Conservation (phyloP, 2,888 invertebrate species). For the Linnaemya vulpina region DNA sequence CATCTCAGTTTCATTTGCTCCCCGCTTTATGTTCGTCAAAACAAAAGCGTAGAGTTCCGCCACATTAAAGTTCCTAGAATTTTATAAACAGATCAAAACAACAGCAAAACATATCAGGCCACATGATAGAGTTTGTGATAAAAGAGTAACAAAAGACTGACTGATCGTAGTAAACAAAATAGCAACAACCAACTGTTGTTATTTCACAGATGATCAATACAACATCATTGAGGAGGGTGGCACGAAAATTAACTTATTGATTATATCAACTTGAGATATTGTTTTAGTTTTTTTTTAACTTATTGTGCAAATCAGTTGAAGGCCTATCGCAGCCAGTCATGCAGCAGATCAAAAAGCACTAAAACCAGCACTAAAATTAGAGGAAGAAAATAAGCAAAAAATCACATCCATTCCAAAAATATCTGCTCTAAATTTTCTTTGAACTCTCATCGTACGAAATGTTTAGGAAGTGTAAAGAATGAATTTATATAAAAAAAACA, state of each 20-base stretch:
- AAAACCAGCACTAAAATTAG: too few relatives aligned
- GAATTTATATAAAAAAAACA: background rate
- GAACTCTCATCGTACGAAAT: slow-evolving; percentile 15
- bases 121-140: slow-evolving; percentile 15
- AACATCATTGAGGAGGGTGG: background rate
- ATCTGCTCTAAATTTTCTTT: background rate
- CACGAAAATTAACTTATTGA: background rate
- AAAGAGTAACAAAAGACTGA: background rate
- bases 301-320: too few relatives aligned
- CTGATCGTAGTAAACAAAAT: background rate
- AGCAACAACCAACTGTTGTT: slow-evolving; percentile 48
- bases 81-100: slow-evolving; percentile 46
- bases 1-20: slow-evolving; percentile 1
- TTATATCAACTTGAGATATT: too few relatives aligned
- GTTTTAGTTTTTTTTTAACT: too few relatives aligned
- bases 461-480: slow-evolving; percentile 15
- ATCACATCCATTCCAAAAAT: background rate
- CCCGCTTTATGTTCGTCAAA: slow-evolving; percentile 12
- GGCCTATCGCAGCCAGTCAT: too few relatives aligned
- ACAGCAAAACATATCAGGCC: slow-evolving; percentile 11
- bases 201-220: slow-evolving; percentile 15
- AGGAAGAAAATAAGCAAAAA: too few relatives aligned
- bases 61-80: slow-evolving; percentile 53
- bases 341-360: too few relatives aligned
- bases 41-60: slow-evolving; percentile 40